Percentiles rank a stretch among this genome's conserved stretches.
Evolutionary conservation across 2,797 vertebrate species (phyloP).

Genomic region (Bucorvus abyssinicus): DNA sequence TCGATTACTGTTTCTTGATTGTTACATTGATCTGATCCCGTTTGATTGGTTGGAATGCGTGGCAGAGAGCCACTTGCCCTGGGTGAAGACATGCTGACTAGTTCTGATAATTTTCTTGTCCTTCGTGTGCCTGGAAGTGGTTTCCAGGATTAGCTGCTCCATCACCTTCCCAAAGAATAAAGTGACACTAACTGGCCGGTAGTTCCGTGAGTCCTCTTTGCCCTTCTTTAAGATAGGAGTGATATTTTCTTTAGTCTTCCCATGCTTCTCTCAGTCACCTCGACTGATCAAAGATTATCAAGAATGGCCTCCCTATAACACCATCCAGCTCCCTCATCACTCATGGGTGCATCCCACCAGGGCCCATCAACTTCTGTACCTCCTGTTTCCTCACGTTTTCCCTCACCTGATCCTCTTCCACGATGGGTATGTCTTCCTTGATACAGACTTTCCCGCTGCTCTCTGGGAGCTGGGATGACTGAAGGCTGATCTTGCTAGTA

Average conservation of each 20-base stretch:
- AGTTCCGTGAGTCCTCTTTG: neutral
- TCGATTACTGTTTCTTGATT: neutral
- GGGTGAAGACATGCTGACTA: neutral
- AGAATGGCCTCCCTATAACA: no score
- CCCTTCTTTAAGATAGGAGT: neutral
- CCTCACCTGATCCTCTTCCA: neutral
- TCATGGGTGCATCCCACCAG: no score
- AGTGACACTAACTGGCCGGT: no score
- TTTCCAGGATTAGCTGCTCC: no score
- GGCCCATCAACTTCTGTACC: no score
- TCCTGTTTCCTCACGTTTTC: no score
- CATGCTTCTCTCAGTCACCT: no score
- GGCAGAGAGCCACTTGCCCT: neutral
- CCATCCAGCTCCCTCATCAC: no score
- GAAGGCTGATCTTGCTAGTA: no score
- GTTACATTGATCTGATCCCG: neutral
- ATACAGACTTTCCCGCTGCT: neutral
- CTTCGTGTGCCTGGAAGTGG: no score
- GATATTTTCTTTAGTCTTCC: neutral
- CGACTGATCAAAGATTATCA: no score
- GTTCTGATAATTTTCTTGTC: no score
- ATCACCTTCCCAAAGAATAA: neutral
- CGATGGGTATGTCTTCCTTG: neutral
- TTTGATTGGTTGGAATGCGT: neutral
- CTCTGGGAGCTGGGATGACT: neutral